Evolutionary conservation across 1,140 invertebrate genomes (phyloP), one percentile per base, ranked within the genome.

Genomic region (Drosophila trapezifrons): DNA sequence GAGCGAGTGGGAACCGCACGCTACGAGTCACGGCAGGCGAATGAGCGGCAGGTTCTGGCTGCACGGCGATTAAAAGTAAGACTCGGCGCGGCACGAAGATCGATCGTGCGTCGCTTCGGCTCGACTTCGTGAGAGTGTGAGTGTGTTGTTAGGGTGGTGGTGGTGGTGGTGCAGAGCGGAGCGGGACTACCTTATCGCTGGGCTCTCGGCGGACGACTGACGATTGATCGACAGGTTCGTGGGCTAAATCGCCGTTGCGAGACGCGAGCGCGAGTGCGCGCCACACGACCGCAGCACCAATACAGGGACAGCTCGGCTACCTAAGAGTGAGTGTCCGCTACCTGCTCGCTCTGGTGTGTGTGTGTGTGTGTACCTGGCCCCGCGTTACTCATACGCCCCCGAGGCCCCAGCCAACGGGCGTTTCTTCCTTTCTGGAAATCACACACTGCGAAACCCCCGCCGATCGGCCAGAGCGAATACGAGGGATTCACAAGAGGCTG

Each of bases 211-310:
- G 81, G 83, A 91, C 83, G 90, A 91, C 74, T 91, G 90, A 91
- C 78, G 76, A 85, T 89, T 91, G 90, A 91, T 91, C 90, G 90
- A 91, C 90, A 91, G 90, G 90, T 91, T 91, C 66, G 86, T 80
- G 71, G 86, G 83, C 85, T 91, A 91, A 91, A 90, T 90, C 65
- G 82, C 87, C 66, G 86, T 72, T 77, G 80, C 82, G 74, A 69
- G 81, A 76, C 76, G 85, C 75, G 60, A 83, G 65, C 58, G 73
- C 71, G 71, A 82, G 90, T 56, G 76, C 64, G 70, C 79, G 90
- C 90, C 90, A 91, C 90, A 91, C 90, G 90, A 91, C 86, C 83
- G 60, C 60, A 46, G 73, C 49, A 72, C 22, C 35, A 13, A 65
- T 25, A 47, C 46, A 52, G 18, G 1, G 12, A 15, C 25, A 29